Percentiles rank a stretch among this genome's conserved stretches.
phyloP scores from a whole-genome alignment of 2,113 vertebrate genomes.

The Brachypteracias leptosomus region DNA sequence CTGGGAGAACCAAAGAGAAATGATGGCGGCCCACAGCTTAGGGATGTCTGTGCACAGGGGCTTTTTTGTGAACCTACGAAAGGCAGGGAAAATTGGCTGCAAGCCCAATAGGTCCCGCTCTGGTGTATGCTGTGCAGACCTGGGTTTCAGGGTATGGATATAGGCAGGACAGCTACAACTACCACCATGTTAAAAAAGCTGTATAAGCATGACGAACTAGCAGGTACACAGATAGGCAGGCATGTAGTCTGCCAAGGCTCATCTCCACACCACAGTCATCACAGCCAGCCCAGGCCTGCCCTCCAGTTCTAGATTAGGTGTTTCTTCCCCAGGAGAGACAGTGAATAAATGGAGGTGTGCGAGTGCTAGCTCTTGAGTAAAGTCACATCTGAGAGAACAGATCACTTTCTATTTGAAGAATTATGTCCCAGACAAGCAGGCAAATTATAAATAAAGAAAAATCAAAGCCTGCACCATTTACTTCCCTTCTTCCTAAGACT shows the following conservation, averaged over 20 bases:
- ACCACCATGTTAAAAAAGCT: background rate
- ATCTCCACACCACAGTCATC: too few species aligned
- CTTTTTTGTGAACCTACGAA: background rate
- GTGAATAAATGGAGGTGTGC: background rate
- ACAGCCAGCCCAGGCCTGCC: background rate
- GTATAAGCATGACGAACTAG: background rate
- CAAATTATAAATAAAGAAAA: background rate
- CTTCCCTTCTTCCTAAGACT: background rate
- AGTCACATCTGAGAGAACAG: background rate
- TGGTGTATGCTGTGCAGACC: background rate
- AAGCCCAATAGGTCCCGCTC: background rate
- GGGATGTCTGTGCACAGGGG: background rate
- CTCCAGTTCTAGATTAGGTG: background rate
- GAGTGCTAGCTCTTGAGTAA: background rate
- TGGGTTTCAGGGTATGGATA: background rate
- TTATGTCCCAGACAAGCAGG: background rate
- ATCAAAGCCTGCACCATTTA: background rate
- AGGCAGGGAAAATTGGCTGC: background rate
- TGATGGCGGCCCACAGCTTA: background rate
- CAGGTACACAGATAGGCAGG: background rate
- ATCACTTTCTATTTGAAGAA: background rate
- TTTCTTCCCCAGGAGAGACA: background rate
- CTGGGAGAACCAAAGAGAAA: background rate
- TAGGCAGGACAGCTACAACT: background rate
- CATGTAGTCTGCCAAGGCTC: background rate